Evolutionary conservation across 1,140 invertebrate genomes (phyloP), one percentile per base, ranked within the genome.

Genomic region (Macrostomum lignano): DNA sequence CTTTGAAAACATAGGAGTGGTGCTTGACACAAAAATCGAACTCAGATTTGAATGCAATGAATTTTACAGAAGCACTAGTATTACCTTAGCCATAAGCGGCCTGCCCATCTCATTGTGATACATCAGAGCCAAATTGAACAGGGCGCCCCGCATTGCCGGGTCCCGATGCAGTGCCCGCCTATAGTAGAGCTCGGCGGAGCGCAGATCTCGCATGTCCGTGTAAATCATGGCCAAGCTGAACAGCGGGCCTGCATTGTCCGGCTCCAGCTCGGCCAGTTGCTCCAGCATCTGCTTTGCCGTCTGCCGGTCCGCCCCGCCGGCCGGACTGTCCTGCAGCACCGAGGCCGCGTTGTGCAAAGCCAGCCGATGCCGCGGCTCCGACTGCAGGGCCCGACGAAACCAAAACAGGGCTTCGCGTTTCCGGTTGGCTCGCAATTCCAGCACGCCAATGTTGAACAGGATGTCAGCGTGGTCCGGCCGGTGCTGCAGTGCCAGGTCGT

Each of bases 391-490:
- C 19, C 9, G 19, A 28, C 9, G 15, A 14, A 9, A 28, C 19
- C 15, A 15, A 15, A 28, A 28, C 26, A 28, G 19, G 14, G 5
- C 26, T 17, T 28, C 15, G 19, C 26, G 15, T 7, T 17, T 15
- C 7, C 5, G 9, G 19, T 28, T 15, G 19, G 19, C 15, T 5
- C 19, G 26, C 15, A 28, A 28, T 15, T 77, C 74, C 21, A 93
- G 57, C 81, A 91, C 88, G 35, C 88, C 79, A 25, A 88, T 62
- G 60, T 88, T 86, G 50, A 91, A 93, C 58, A 88, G 84, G 44
- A 93, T 81, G 52, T 91, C 84, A 2, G 84, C 77, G 63, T 91
- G 88, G 43, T 72, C 74, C 45, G 71, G 77, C 49, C 88, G 81
- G 56, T 84, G 82, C 41, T 77, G 68, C 14, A 91, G 55, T 0